Evolutionary conservation across 2,888 invertebrate species (phyloP).

Genomic region (Mechanitis messenoides): DNA sequence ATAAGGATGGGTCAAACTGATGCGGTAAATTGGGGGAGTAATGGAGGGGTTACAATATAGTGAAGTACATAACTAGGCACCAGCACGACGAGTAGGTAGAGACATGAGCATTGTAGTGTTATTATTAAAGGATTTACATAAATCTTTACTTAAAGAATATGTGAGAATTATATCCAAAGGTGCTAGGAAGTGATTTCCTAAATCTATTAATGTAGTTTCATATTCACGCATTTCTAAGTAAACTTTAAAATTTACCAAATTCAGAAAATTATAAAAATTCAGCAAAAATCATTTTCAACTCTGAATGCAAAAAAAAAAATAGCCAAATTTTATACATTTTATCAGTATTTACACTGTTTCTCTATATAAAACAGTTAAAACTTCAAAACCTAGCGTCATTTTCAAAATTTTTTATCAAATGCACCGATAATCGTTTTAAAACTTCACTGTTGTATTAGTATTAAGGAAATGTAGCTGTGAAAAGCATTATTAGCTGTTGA

Average conservation of each 20-base stretch:
- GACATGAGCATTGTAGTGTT: neutral
- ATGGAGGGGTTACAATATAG: neutral
- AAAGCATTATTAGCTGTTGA: slow-evolving; percentile 26
- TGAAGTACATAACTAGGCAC: neutral
- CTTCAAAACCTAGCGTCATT: neutral
- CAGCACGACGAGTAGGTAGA: too few relatives aligned
- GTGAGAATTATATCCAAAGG: slow-evolving; percentile 1
- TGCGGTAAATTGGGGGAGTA: neutral
- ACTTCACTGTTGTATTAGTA: slow-evolving; percentile 27
- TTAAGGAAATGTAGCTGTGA: slow-evolving; percentile 25
- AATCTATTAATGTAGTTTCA: neutral
- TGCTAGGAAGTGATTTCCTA: slow-evolving; percentile 4
- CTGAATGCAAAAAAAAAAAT: too few relatives aligned
- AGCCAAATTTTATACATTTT: slow-evolving; percentile 3
- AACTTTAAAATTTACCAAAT: too few relatives aligned
- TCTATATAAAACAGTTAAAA: too few relatives aligned
- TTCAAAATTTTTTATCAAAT: neutral
- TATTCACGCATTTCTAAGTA: neutral
- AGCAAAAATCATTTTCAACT: too few relatives aligned
- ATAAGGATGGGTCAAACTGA: neutral
- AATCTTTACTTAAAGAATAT: neutral
- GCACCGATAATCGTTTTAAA: slow-evolving; percentile 8
- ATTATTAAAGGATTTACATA: neutral
- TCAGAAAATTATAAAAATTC: too few relatives aligned
- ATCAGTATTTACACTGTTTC: neutral